Evolutionary conservation across 1,140 invertebrate genomes (phyloP).

Genomic region (Formica exsecta): DNA sequence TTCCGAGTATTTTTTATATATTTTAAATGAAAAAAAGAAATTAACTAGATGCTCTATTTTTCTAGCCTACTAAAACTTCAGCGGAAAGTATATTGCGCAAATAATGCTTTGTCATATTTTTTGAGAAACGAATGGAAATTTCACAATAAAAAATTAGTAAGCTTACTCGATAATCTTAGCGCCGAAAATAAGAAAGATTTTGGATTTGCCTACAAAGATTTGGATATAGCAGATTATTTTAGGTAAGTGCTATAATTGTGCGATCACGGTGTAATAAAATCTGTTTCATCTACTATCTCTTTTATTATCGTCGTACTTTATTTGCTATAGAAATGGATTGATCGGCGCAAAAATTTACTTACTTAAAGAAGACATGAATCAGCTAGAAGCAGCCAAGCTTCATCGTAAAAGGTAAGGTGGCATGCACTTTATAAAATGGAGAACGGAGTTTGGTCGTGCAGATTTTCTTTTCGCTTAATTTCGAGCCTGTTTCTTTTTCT

Average conservation of each 20-base stretch:
- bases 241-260: conserved; percentile 73
- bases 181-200: conserved; percentile 89
- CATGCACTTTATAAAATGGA: background rate
- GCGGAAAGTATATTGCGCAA: conserved; percentile 91
- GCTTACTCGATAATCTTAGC: conserved; percentile 88
- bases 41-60: conserved; percentile 36
- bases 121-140: conserved; percentile 94
- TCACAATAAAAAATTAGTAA: conserved; percentile 90
- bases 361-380: conserved; percentile 87
- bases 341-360: conserved; percentile 88
- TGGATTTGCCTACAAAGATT: conserved; percentile 85
- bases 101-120: conserved; percentile 92
- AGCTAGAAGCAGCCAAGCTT: conserved; percentile 82
- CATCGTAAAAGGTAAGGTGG: conserved; percentile 86
- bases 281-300: background rate
- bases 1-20: background rate
- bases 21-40: background rate
- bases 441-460: background rate
- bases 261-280: background rate
- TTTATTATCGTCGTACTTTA: conserved; percentile 51
- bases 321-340: conserved; percentile 86
- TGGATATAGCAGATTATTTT: conserved; percentile 79
- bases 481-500: background rate
- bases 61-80: conserved; percentile 93
- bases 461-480: background rate